Evolutionary conservation across 2,797 vertebrate genomes (phyloP).

Genomic region (Tauraco hartlaubi): DNA sequence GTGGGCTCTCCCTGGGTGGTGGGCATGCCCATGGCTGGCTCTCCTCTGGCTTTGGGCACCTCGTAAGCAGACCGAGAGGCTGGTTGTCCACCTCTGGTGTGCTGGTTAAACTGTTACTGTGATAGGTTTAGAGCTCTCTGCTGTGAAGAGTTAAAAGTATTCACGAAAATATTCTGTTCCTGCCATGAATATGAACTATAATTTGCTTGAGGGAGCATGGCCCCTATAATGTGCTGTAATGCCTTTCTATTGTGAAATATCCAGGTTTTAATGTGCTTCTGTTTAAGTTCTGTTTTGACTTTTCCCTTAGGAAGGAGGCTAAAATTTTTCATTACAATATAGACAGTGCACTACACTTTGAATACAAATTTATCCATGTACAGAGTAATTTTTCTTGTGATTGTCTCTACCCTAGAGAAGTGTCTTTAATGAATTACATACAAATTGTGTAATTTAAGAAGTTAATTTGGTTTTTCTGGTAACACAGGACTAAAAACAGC

Average conservation of each 20-base stretch:
- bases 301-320: conserved; percentile 80
- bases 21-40: rapidly evolving
- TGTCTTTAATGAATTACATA: conserved; percentile 87
- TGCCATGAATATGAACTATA: not conserved
- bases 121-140: not conserved
- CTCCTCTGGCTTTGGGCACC: not conserved
- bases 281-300: conserved; percentile 73
- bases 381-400: conserved; percentile 83
- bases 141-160: conserved; percentile 43
- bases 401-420: conserved; percentile 85
- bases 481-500: conserved; percentile 93
- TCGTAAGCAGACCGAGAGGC: not conserved
- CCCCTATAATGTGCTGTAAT: conserved; percentile 40
- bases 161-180: not conserved
- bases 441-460: conserved; percentile 86
- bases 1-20: not conserved
- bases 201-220: conserved; percentile 36
- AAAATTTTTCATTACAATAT: conserved; percentile 83
- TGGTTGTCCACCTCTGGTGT: not conserved
- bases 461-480: conserved; percentile 89
- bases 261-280: conserved; percentile 77
- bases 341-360: conserved; percentile 76
- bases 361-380: conserved; percentile 85
- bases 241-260: conserved; percentile 73
- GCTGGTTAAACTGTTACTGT: rapidly evolving